These are phyloP conservation scores for Megalopta genalis DNA, from an alignment of 1,140 invertebrate species.

Conservation along the genomic window DNA sequence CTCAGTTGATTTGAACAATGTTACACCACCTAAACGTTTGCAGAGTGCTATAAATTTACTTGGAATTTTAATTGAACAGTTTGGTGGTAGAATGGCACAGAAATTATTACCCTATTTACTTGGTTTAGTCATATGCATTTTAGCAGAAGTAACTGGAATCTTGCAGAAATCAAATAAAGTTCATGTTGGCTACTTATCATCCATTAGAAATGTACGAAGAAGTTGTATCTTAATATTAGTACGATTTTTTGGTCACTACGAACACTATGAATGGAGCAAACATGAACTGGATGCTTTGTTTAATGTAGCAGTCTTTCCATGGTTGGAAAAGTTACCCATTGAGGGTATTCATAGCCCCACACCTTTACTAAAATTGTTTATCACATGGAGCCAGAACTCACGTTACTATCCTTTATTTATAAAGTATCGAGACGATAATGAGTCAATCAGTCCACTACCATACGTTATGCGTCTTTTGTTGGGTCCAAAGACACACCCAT, in stretches of 20 bases:
- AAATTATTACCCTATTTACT: conserved; percentile 86
- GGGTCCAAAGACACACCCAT: conserved; percentile 83
- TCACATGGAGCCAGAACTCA: conserved; percentile 88
- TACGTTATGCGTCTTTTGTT: conserved; percentile 86
- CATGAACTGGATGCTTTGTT: conserved; percentile 89
- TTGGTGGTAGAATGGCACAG: conserved; percentile 87
- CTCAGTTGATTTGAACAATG: conserved; percentile 82
- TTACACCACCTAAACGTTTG: conserved; percentile 86
- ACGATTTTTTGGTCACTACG: conserved; percentile 90
- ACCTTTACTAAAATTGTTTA: conserved; percentile 88
- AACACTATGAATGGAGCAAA: conserved; percentile 86
- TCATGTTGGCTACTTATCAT: conserved; percentile 82
- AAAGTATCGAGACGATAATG: conserved; percentile 80
- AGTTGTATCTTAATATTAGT: conserved; percentile 82
- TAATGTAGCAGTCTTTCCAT: conserved; percentile 89
- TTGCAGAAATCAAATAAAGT: conserved; percentile 81
- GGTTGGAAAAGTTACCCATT: conserved; percentile 86
- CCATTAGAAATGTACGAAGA: conserved; percentile 86
- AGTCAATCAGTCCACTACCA: conserved; percentile 81
- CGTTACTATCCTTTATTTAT: conserved; percentile 87
- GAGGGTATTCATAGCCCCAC: conserved; percentile 93
- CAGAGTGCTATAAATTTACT: conserved; percentile 89
- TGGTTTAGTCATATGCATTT: conserved; percentile 86
- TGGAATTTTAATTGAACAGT: conserved; percentile 90
- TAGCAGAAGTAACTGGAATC: conserved; percentile 83